A percentile compares a stretch with the other conserved stretches of the same genome.
These are phyloP conservation scores for Brachyhypopomus gauderio DNA, from an alignment of 2,113 vertebrate genomes.

Conservation along the genomic window DNA sequence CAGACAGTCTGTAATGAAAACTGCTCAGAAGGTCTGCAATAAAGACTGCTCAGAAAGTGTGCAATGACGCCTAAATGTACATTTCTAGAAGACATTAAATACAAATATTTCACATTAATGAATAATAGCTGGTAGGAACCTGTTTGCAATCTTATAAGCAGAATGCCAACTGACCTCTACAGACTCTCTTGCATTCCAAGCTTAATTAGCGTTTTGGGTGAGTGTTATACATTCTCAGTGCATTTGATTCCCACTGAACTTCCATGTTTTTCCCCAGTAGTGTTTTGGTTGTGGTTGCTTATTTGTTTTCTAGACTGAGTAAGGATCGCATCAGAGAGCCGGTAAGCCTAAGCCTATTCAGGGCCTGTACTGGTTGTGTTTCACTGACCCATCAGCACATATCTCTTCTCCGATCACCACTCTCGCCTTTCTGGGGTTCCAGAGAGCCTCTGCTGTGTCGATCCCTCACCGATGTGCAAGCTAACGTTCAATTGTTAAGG, in stretches of 20 bases:
- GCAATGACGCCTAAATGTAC: not conserved
- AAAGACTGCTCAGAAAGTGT: not conserved
- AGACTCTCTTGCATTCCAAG: too few species aligned
- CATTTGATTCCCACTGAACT: not conserved
- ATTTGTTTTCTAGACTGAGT: constrained; percentile 11
- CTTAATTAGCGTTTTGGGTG: not conserved
- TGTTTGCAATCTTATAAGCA: too few species aligned
- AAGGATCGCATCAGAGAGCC: constrained; percentile 14
- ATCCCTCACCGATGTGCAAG: constrained; percentile 24
- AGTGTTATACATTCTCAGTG: not conserved
- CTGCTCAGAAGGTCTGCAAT: not conserved
- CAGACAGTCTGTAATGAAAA: not conserved
- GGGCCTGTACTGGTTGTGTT: constrained; percentile 18
- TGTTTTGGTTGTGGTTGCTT: not conserved
- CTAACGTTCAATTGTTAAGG: constrained; percentile 21
- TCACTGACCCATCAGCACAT: constrained; percentile 35
- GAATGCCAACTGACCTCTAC: too few species aligned
- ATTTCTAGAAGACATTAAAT: not conserved
- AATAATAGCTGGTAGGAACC: too few species aligned
- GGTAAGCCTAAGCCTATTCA: constrained; percentile 24
- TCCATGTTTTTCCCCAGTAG: not conserved
- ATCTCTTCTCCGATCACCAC: constrained; percentile 43
- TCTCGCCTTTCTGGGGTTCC: constrained; percentile 31
- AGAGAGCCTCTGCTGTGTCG: constrained; percentile 39
- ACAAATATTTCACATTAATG: not conserved